A percentile compares a stretch with the other conserved stretches of the same genome.
Conservation (phyloP, 2,797 vertebrate species). For the Fundulus diaphanus region DNA sequence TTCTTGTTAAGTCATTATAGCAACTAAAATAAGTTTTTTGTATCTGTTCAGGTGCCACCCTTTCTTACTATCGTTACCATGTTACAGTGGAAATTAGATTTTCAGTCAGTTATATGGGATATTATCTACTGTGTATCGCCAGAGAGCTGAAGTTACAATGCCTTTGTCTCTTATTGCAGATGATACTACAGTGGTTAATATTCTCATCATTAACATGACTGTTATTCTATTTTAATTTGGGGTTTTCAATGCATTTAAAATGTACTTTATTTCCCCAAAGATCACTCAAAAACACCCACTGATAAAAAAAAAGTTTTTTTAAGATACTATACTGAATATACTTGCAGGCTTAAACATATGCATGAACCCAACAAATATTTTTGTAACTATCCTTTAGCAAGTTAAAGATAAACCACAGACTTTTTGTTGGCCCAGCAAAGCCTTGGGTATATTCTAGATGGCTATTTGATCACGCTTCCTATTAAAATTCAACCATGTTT, state of each 20-base stretch:
- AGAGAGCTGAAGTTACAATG: background rate
- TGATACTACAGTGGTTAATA: background rate
- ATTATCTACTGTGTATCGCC: background rate
- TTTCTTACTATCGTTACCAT: constrained; percentile 8
- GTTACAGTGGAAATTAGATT: constrained; percentile 8
- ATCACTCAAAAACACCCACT: too few relatives aligned
- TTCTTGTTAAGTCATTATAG: constrained; percentile 47
- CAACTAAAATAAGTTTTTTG: constrained; percentile 16
- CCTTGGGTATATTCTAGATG: background rate
- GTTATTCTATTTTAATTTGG: background rate
- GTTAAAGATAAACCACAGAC: background rate
- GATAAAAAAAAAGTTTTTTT: too few relatives aligned
- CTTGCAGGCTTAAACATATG: background rate
- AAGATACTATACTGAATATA: too few relatives aligned
- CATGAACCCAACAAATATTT: background rate
- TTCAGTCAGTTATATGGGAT: background rate
- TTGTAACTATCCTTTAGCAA: background rate
- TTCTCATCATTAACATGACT: background rate
- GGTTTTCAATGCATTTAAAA: too few relatives aligned
- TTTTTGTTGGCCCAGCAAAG: background rate
- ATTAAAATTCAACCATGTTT: too few relatives aligned
- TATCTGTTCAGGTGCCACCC: constrained; percentile 4
- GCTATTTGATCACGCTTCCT: background rate
- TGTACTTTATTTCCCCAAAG: too few relatives aligned
- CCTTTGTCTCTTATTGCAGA: background rate